Base-by-base conservation (phyloP, 2,113 vertebrate genomes). In the Cryptoleucopteryx plumbea region DNA sequence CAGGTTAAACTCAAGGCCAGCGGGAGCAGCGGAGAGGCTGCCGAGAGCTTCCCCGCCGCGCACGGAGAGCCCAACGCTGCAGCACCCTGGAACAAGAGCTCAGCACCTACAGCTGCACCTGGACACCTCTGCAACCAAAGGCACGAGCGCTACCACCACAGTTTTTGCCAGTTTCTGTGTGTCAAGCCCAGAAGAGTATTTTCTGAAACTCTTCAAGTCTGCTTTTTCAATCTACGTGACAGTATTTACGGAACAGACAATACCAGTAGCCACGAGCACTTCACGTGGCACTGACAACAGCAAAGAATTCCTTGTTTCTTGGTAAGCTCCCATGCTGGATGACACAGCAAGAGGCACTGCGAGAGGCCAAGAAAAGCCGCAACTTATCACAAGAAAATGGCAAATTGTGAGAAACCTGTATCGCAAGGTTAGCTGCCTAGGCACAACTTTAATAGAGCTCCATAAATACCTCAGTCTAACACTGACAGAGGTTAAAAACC, bases 401-500 rank as follows among this genome's bases (percentile, higher is more conserved):
- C 67, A 90, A 96, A 92, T 29, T 70, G 61, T 36, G 52, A 90
- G 86, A 93, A 95, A 82, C 40, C 58, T 80, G 59, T 47, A 90
- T 73, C 3, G 3, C 63, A 74, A 89, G 80, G 75, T 97, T 82
- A 95, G 89, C 70, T 92, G 89, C 62, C 91, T 81, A 88, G 47
- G 74, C 66, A 85, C 68, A 55, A 63, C 66, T 87, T 71, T 89
- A 94, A 90, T 53, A 91, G 63, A 94, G 93, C 84, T 77, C 84
- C 88, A 93, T 73, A 86, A 97, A 95, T 87, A 87, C 94, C 55
- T 92, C 93, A 74, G 55, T 91, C 94, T 94, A 94, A 92, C 86
- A 96, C 82, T 94, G 96, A 96, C 86, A 95, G 94, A 97, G 96
- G 97, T 97, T 97, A 97, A 97, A 97, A 97, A 97, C 82, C 94